Evolutionary conservation across 2,888 invertebrate genomes (phyloP).

Genomic region (Blomia tropicalis): DNA sequence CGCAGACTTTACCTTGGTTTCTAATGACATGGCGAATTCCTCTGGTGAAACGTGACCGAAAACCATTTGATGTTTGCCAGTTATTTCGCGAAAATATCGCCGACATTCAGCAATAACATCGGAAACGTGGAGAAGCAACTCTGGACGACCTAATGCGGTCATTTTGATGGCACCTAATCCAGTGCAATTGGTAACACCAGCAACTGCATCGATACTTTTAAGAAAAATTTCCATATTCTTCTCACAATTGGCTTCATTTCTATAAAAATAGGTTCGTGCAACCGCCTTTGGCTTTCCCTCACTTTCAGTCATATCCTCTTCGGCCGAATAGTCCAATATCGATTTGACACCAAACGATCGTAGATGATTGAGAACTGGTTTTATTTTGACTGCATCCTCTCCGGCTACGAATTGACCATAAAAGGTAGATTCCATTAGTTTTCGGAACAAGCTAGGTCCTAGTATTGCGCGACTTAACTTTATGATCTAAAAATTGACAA

Average conservation of each 20-base stretch:
- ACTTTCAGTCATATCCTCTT: conserved; percentile 78
- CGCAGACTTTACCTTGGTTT: conserved; percentile 47
- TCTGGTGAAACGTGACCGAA: conserved; percentile 51
- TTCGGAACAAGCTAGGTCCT: conserved; percentile 63
- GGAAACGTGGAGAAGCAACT: conserved; percentile 72
- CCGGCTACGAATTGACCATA: conserved; percentile 99
- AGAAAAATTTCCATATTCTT: conserved; percentile 89
- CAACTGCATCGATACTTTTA: conserved; percentile 85
- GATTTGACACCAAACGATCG: conserved; percentile 93
- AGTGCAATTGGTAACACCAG: conserved; percentile 75
- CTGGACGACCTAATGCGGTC: conserved; percentile 75
- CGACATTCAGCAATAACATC: conserved; percentile 92
- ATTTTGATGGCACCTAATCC: conserved; percentile 94
- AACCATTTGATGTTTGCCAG: conserved; percentile 62
- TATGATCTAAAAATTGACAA: conserved; percentile 45
- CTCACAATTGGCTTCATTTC: conserved; percentile 94
- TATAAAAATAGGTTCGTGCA: conserved; percentile 94
- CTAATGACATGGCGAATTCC: conserved; percentile 60
- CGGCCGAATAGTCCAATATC: conserved; percentile 95
- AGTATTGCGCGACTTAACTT: conserved; percentile 54
- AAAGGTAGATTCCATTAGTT: conserved; percentile 79
- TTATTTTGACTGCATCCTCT: conserved; percentile 64
- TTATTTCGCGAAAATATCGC: conserved; percentile 78
- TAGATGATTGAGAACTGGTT: conserved; percentile 64
- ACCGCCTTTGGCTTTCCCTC: too few species aligned